These are phyloP conservation scores for Leptinotarsa texana DNA, from an alignment of 1,140 invertebrate species.

Conservation along the genomic window DNA sequence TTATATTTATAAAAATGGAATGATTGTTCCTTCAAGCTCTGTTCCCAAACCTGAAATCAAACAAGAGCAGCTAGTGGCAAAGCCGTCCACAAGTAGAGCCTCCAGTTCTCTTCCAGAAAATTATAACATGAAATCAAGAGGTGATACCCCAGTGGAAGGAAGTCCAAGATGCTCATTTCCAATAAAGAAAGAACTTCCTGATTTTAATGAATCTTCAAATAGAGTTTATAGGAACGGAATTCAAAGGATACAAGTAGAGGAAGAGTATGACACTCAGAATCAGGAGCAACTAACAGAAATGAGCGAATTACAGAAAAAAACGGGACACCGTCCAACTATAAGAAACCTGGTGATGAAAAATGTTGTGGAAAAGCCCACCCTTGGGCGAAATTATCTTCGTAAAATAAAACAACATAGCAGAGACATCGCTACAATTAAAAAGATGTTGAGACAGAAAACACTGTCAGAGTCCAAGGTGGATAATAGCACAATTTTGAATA, in stretches of 20 bases:
- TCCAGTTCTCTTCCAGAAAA: constrained; percentile 4
- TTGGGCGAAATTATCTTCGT: constrained; percentile 43
- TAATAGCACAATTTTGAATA: constrained; percentile 33
- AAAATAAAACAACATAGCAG: constrained; percentile 49
- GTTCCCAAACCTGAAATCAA: constrained; percentile 23
- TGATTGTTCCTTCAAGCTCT: constrained; percentile 39
- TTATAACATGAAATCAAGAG: not conserved
- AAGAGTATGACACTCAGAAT: not conserved
- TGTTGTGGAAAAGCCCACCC: constrained; percentile 19
- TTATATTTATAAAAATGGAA: constrained; percentile 46
- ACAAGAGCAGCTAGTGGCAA: constrained; percentile 25
- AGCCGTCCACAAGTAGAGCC: constrained; percentile 24
- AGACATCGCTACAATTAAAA: constrained; percentile 48
- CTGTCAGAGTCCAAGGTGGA: constrained; percentile 31
- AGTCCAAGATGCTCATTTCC: not conserved
- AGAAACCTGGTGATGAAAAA: constrained; percentile 12
- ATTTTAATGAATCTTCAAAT: not conserved
- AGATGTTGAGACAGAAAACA: constrained; percentile 42
- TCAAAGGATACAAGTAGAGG: constrained; percentile 6
- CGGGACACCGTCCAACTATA: not conserved
- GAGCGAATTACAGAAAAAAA: constrained; percentile 20
- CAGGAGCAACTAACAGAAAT: not conserved
- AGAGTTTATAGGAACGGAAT: not conserved
- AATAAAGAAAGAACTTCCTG: not conserved
- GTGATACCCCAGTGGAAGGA: not conserved